A percentile compares a stretch with the other conserved stretches of the same genome.
These are phyloP conservation scores for Nipponacmea schrenckii DNA, from an alignment of 2,888 invertebrate species.

Conservation along the genomic window DNA sequence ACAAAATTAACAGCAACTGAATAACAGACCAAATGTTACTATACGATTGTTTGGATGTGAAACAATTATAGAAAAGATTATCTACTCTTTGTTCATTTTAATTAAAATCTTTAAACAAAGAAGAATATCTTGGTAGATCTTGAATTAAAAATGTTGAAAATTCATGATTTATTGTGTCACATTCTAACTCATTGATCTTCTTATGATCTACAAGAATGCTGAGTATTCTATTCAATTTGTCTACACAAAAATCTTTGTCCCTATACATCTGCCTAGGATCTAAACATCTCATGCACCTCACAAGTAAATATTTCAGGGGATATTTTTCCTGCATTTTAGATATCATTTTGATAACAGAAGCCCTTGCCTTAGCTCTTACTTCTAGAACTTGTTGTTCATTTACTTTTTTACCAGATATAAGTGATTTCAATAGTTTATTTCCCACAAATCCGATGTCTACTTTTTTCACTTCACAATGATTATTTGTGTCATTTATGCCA, in stretches of 20 bases:
- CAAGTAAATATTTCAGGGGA: slow-evolving; percentile 18
- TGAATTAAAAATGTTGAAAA: slow-evolving; percentile 9
- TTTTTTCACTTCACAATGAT: slow-evolving; percentile 11
- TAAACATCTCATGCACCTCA: slow-evolving; percentile 10
- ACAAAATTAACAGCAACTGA: slow-evolving; percentile 10
- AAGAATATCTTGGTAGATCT: neutral
- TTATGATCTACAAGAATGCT: slow-evolving; percentile 10
- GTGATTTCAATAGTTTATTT: slow-evolving; percentile 12
- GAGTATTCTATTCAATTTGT: slow-evolving; percentile 18
- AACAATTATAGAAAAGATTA: slow-evolving; percentile 12
- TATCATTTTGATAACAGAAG: slow-evolving; percentile 12
- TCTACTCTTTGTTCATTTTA: slow-evolving; percentile 12
- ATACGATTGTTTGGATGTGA: neutral
- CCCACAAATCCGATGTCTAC: slow-evolving; percentile 24
- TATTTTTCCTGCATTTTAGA: slow-evolving; percentile 17
- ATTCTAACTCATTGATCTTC: slow-evolving; percentile 6
- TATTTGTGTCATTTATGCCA: slow-evolving; percentile 16
- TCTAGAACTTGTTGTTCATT: slow-evolving; percentile 15
- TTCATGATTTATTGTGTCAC: slow-evolving; percentile 15
- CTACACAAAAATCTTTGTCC: slow-evolving; percentile 9
- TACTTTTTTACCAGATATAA: slow-evolving; percentile 8
- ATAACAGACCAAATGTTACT: slow-evolving; percentile 20
- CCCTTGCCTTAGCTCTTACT: slow-evolving; percentile 16
- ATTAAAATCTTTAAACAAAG: slow-evolving; percentile 5
- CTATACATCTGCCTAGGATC: neutral